phyloP scores from a whole-genome alignment of 2,888 invertebrate genomes.

The Cantharis flavilabris region DNA sequence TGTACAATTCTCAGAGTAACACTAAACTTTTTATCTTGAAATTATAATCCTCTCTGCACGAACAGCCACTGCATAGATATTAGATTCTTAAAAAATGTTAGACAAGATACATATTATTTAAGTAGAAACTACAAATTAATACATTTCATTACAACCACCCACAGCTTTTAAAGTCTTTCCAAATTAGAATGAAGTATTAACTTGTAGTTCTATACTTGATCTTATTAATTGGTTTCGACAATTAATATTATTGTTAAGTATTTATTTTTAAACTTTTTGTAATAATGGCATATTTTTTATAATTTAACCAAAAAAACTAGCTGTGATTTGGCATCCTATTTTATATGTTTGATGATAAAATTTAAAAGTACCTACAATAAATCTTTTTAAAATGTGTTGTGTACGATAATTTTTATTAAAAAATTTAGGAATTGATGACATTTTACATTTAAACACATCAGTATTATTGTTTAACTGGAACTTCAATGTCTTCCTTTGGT shows the following conservation, averaged over 20 bases:
- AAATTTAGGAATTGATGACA: no score
- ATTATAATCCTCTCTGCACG: not conserved
- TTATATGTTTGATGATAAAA: slow-evolving; percentile 19
- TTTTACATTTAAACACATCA: not conserved
- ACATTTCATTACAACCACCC: not conserved
- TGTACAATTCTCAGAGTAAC: not conserved
- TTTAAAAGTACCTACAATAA: not conserved
- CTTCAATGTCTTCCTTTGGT: not conserved
- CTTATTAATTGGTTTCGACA: not conserved
- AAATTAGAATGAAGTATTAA: not conserved
- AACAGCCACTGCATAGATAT: not conserved
- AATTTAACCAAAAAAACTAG: slow-evolving; percentile 19
- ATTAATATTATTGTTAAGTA: not conserved
- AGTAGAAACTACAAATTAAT: not conserved
- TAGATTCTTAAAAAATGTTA: not conserved
- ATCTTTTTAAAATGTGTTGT: not conserved
- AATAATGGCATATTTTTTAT: slow-evolving; percentile 7
- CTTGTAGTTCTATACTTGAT: not conserved
- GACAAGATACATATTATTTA: not conserved
- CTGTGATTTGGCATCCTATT: slow-evolving; percentile 30
- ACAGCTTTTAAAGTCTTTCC: not conserved
- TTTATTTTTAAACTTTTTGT: not conserved
- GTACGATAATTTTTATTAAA: not conserved
- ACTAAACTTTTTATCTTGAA: not conserved
- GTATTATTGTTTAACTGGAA: not conserved